These are phyloP conservation scores for Pedetes capensis DNA, from an alignment of 2,113 vertebrate genomes.

Conservation along the genomic window DNA sequence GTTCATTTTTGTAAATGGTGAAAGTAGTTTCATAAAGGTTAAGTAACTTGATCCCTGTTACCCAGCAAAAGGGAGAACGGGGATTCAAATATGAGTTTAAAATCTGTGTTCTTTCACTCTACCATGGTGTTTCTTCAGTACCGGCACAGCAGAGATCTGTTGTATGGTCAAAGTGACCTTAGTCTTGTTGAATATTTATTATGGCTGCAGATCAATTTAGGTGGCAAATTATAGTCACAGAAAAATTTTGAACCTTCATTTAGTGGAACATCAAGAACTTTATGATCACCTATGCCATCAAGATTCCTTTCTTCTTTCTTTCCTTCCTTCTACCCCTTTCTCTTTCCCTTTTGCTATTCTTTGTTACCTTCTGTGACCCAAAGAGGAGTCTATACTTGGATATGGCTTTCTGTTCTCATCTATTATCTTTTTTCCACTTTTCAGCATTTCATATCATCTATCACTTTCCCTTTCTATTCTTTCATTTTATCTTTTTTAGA, in stretches of 20 bases:
- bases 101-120: neutral
- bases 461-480: neutral
- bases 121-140: neutral
- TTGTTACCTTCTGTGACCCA: neutral
- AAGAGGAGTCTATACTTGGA: neutral
- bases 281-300: neutral
- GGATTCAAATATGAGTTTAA: neutral
- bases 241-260: neutral
- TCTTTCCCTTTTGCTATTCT: neutral
- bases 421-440: neutral
- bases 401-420: neutral
- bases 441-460: neutral
- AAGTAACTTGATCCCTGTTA: neutral
- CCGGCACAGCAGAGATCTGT: neutral
- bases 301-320: neutral
- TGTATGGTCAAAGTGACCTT: neutral
- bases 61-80: neutral
- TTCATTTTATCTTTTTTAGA: neutral
- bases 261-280: neutral
- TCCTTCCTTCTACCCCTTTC: too few species aligned
- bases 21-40: neutral
- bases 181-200: neutral
- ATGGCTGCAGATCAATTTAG: neutral
- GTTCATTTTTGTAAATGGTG: neutral
- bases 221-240: neutral